Evolutionary conservation across 2,888 invertebrate genomes (phyloP).

Genomic region (Epiblema foenella): DNA sequence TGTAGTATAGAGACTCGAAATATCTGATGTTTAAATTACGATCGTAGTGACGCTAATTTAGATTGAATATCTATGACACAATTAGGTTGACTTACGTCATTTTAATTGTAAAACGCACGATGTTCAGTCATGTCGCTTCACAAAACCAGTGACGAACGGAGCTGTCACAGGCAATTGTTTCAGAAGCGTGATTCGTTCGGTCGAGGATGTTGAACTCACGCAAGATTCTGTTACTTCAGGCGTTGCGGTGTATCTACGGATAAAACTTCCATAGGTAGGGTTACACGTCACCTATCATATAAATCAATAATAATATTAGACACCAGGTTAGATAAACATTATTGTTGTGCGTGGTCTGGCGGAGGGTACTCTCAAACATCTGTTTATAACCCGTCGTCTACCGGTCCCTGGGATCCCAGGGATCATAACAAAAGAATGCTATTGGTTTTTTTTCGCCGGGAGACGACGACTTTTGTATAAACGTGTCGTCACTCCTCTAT

Average conservation of each 20-base stretch:
- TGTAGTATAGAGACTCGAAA: background rate
- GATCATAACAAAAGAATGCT: too few species aligned
- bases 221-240: slow-evolving; percentile 20
- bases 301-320: background rate
- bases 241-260: slow-evolving; percentile 1
- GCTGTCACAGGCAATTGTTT: slow-evolving; percentile 59
- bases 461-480: too few species aligned
- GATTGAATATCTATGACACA: background rate
- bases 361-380: too few species aligned
- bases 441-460: too few species aligned
- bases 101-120: background rate
- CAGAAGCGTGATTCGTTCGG: slow-evolving; percentile 45
- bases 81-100: slow-evolving; percentile 6
- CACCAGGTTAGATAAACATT: background rate
- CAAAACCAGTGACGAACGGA: slow-evolving; percentile 59
- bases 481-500: too few species aligned
- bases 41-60: background rate
- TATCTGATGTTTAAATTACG: background rate
- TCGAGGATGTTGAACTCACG: slow-evolving; percentile 33
- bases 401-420: too few species aligned
- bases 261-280: background rate
- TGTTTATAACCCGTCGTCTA: too few species aligned
- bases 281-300: slow-evolving; percentile 9
- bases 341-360: too few species aligned
- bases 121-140: slow-evolving; percentile 41